phyloP scores from a whole-genome alignment of 2,113 vertebrate species.

The Leiothrix lutea region DNA sequence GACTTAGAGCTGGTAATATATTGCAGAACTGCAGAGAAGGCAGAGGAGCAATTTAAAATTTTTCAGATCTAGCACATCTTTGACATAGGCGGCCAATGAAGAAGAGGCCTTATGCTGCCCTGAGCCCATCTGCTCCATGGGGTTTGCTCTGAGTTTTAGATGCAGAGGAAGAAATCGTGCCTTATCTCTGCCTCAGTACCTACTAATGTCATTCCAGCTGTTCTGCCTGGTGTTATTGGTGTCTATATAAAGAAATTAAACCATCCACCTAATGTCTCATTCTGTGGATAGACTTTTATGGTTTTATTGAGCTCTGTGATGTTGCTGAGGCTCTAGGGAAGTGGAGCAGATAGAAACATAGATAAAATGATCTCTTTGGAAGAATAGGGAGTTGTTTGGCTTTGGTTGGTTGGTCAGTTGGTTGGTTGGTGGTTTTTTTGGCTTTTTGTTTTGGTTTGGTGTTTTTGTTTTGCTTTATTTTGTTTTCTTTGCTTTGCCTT shows the following conservation, averaged over 20 bases:
- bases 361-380: neutral
- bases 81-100: neutral
- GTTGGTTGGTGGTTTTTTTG: neutral
- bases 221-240: neutral
- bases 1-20: neutral
- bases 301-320: neutral
- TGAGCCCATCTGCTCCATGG: neutral
- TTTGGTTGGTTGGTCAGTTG: accelerated
- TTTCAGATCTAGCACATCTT: neutral
- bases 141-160: neutral
- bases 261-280: neutral
- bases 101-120: neutral
- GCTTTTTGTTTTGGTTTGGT: neutral
- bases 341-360: neutral
- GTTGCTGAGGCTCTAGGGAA: neutral
- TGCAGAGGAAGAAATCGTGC: neutral
- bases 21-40: neutral
- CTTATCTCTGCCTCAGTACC: neutral
- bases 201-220: neutral
- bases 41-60: neutral
- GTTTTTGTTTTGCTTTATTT: neutral
- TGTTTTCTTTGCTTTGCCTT: neutral
- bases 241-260: neutral
- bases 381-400: neutral
- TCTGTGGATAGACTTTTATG: neutral